These are phyloP conservation scores for Steinernema carpocapsae DNA, from an alignment of 2,888 invertebrate genomes.

Conservation along the genomic window DNA sequence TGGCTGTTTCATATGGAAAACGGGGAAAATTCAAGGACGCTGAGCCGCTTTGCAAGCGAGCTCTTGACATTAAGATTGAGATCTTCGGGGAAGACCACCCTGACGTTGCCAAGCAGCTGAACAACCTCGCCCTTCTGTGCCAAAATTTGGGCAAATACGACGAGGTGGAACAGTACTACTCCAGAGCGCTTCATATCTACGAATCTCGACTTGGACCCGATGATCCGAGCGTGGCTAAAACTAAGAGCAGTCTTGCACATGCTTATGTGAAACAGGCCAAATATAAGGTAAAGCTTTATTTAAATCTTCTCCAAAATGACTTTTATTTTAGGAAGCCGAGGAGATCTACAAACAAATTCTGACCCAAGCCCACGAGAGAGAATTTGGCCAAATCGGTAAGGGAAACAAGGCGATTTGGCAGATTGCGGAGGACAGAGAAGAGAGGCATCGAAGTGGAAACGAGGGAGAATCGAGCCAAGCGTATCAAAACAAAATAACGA, in stretches of 20 bases:
- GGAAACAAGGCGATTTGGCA: constrained; percentile 86
- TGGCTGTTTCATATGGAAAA: constrained; percentile 91
- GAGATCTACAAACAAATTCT: constrained; percentile 87
- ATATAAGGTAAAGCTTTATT: constrained; percentile 82
- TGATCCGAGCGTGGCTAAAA: constrained; percentile 98
- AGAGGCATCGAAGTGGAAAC: constrained; percentile 20
- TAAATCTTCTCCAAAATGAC: too few relatives aligned
- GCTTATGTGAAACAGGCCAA: constrained; percentile 96
- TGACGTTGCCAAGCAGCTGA: constrained; percentile 98
- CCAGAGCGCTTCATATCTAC: constrained; percentile 94
- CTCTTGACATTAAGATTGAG: constrained; percentile 94
- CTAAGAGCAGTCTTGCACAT: constrained; percentile 98
- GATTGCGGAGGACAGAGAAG: constrained; percentile 79
- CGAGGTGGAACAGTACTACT: constrained; percentile 82
- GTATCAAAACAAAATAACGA: constrained; percentile 83
- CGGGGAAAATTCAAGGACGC: constrained; percentile 98
- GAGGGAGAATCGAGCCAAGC: constrained; percentile 20
- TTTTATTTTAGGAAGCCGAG: constrained; percentile 80
- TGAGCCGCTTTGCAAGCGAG: constrained; percentile 96
- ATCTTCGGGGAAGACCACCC: constrained; percentile 97
- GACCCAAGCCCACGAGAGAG: constrained; percentile 94
- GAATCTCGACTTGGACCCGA: constrained; percentile 93
- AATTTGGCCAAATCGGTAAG: constrained; percentile 78
- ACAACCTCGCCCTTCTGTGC: constrained; percentile 94
- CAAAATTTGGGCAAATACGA: constrained; percentile 99